Conservation (phyloP, 2,888 invertebrate genomes). For the Timandra comae region DNA sequence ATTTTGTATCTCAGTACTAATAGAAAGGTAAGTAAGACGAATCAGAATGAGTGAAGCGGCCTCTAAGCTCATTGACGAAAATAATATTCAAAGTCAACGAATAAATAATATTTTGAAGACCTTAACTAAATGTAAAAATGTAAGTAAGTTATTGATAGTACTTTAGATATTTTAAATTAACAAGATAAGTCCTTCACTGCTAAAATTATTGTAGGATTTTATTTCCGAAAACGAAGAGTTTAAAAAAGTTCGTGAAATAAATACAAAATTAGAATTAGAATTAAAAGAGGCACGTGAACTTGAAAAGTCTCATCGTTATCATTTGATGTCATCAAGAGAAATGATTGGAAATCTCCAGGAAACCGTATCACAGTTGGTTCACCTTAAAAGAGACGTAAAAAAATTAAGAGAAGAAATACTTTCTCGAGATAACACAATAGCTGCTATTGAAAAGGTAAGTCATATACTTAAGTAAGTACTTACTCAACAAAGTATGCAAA, state of each 20-base stretch:
- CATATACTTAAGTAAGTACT: background rate
- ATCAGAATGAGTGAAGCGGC: no score
- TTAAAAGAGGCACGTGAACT: slow-evolving; percentile 53
- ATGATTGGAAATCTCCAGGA: slow-evolving; percentile 67
- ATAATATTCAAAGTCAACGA: slow-evolving; percentile 17
- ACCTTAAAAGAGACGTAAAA: slow-evolving; percentile 58
- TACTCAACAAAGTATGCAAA: no score
- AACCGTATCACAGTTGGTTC: slow-evolving; percentile 60
- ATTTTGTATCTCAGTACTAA: no score
- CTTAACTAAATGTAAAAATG: slow-evolving; percentile 58
- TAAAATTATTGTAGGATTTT: slow-evolving; percentile 37
- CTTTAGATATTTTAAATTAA: no score
- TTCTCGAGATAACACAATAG: slow-evolving; percentile 39
- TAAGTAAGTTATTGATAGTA: no score
- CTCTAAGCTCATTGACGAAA: no score
- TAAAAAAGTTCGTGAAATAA: slow-evolving; percentile 46
- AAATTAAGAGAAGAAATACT: slow-evolving; percentile 52
- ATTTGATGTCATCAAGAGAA: slow-evolving; percentile 57
- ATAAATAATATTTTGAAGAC: slow-evolving; percentile 47
- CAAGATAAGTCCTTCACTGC: no score
- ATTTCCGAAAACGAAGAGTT: slow-evolving; percentile 50
- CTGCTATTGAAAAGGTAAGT: slow-evolving; percentile 45
- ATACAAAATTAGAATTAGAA: slow-evolving; percentile 51
- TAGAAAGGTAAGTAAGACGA: no score
- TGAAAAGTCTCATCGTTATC: slow-evolving; percentile 64